These are phyloP conservation scores for Metopia argyrocephala DNA, from an alignment of 2,888 invertebrate species.

Conservation along the genomic window DNA sequence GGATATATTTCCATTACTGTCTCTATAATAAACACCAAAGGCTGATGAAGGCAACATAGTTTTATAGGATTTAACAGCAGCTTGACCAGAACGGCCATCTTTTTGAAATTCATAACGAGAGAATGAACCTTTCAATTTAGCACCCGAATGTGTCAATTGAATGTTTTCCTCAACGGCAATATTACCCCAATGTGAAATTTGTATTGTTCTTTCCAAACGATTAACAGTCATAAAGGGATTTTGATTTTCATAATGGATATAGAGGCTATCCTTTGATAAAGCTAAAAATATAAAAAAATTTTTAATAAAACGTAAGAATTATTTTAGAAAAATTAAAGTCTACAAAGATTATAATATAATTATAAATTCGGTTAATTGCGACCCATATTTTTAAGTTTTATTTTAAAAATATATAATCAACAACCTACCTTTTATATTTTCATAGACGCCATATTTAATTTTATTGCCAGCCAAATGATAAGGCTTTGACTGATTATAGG, in stretches of 20 bases:
- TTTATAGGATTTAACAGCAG: slow-evolving; percentile 95
- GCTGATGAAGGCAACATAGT: slow-evolving; percentile 92
- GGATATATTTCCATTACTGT: slow-evolving; percentile 99
- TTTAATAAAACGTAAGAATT: no score
- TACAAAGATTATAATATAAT: no score
- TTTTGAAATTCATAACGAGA: slow-evolving; percentile 98
- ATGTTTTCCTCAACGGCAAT: slow-evolving; percentile 97
- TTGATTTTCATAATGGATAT: slow-evolving; percentile 96
- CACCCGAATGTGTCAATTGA: slow-evolving; percentile 95
- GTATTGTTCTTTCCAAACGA: slow-evolving; percentile 90
- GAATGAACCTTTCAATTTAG: slow-evolving; percentile 94
- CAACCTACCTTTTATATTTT: slow-evolving; percentile 81
- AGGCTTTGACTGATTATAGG: slow-evolving; percentile 87
- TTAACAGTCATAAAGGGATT: slow-evolving; percentile 97
- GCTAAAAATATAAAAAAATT: slow-evolving; percentile 70
- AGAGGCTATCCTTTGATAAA: slow-evolving; percentile 83
- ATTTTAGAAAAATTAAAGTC: no score
- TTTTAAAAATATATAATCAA: background rate
- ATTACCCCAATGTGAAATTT: slow-evolving; percentile 99
- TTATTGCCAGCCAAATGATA: slow-evolving; percentile 87
- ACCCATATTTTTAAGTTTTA: background rate
- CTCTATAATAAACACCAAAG: slow-evolving; percentile 95
- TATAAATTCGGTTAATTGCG: no score
- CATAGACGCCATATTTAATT: slow-evolving; percentile 94
- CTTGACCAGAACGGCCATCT: slow-evolving; percentile 91